Evolutionary conservation across 2,888 invertebrate genomes (phyloP), one percentile per base, ranked within the genome.

Genomic region (Anticlea derivata): DNA sequence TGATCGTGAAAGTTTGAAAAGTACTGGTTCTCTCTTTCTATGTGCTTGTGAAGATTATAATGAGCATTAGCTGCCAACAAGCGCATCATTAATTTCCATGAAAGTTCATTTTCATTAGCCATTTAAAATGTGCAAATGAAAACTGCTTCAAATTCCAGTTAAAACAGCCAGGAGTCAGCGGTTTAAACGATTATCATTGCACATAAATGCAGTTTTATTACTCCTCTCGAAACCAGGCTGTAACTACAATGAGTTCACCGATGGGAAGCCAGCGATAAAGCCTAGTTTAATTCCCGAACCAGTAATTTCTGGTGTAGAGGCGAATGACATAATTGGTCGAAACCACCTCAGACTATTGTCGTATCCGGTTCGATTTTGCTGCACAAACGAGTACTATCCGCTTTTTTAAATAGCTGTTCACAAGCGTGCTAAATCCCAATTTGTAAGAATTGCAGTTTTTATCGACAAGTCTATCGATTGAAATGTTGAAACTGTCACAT

Each of bases 401-500:
- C 17, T 17, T 17, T 17, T 3, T 3, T 17, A 3, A 17, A 17
- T 17, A 17, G 4, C 17, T 17, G 17, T 2, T 17, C 4, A 17
- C 17, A 17, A 17, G 17, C 17, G 17, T 17, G 4, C 17, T 26
- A 20, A 27, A 27, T 27, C 10, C 5, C 17, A 17, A 27, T 17
- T 12, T 12, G 7, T 7, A 12, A 13, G 11, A 2, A 8, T 8
- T 17, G 26, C n/a, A n/a, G n/a, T 17, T 17, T 17, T 17, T 17
- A 17, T 17, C 17, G 17, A 17, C 17, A 17, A 29, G 7, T 29
- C 29, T n/a, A 35, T 30, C 66, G 60, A 66, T 63, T 40, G 56
- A 60, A 49, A 50, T 37, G 53, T 30, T 39, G n/a, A 7, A n/a
- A 5, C 47, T 64, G 67, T 71, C 76, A 30, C 88, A 73, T 72